These are phyloP conservation scores for Sarcophaga subvicina DNA, from an alignment of 2,888 invertebrate species.

Conservation along the genomic window DNA sequence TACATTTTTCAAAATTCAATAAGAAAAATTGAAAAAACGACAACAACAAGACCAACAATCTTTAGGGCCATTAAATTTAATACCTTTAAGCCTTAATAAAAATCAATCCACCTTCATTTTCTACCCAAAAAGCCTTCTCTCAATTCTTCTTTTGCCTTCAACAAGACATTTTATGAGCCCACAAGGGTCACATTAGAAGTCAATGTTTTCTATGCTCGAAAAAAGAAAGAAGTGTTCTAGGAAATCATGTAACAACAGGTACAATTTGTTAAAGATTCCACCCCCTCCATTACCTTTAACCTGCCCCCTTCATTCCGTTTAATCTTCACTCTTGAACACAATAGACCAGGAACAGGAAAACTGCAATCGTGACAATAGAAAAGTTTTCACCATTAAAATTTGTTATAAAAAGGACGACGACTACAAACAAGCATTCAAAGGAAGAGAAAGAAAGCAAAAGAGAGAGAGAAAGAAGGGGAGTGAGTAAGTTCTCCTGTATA, in stretches of 20 bases:
- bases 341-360: slow-evolving; percentile 53
- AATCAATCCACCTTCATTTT: slow-evolving; percentile 19
- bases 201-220: slow-evolving; percentile 65
- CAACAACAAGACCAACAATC: slow-evolving; percentile 34
- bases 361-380: slow-evolving; percentile 67
- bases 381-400: slow-evolving; percentile 58
- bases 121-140: not conserved
- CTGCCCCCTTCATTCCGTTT: not conserved
- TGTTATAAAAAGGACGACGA: not conserved
- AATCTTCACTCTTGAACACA: not conserved
- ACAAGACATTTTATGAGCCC: slow-evolving; percentile 70
- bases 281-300: not conserved
- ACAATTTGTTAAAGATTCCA: slow-evolving; percentile 63
- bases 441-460: too few relatives aligned
- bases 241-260: slow-evolving; percentile 68
- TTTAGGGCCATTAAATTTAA: slow-evolving; percentile 63
- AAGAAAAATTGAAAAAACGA: slow-evolving; percentile 36
- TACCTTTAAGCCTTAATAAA: slow-evolving; percentile 62
- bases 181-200: slow-evolving; percentile 72
- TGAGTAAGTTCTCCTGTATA: too few relatives aligned
- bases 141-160: slow-evolving; percentile 32
- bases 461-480: too few relatives aligned
- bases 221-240: slow-evolving; percentile 31
- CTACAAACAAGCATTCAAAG: not conserved
- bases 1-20: not conserved